Evolutionary conservation across 2,797 vertebrate genomes (phyloP).

Genomic region (Enteromius radiatus): DNA sequence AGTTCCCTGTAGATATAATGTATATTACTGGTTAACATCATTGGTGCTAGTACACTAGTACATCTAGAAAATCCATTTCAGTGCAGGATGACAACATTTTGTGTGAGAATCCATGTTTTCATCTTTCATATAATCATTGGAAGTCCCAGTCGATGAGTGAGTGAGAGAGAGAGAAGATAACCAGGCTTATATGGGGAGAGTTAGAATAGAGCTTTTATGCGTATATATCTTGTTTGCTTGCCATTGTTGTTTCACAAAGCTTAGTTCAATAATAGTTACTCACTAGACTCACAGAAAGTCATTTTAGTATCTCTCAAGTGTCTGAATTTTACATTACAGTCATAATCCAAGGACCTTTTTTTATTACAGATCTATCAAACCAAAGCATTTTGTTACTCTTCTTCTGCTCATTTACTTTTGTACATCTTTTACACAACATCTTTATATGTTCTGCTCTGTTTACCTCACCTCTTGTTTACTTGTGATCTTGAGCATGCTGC

Average conservation of each 20-base stretch:
- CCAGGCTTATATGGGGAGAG: background rate
- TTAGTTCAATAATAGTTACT: background rate
- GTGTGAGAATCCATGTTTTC: background rate
- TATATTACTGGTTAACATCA: background rate
- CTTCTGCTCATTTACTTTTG: background rate
- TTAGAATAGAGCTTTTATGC: background rate
- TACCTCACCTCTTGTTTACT: background rate
- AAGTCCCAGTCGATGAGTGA: background rate
- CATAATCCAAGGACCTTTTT: background rate
- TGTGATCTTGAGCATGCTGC: slow-evolving; percentile 15
- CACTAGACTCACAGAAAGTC: background rate
- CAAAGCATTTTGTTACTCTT: slow-evolving; percentile 3
- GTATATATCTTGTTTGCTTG: background rate
- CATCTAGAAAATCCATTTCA: slow-evolving; percentile 2
- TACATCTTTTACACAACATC: background rate
- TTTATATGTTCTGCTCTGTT: background rate
- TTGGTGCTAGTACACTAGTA: slow-evolving; percentile 18
- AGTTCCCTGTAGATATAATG: background rate
- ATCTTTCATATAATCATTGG: background rate
- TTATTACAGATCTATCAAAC: slow-evolving; percentile 7
- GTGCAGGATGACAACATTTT: background rate
- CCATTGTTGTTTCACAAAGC: background rate
- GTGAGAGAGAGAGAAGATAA: background rate
- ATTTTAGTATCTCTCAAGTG: background rate
- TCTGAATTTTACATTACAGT: background rate